These are phyloP conservation scores for Andrena dorsata DNA, from an alignment of 2,888 invertebrate genomes.

Conservation along the genomic window DNA sequence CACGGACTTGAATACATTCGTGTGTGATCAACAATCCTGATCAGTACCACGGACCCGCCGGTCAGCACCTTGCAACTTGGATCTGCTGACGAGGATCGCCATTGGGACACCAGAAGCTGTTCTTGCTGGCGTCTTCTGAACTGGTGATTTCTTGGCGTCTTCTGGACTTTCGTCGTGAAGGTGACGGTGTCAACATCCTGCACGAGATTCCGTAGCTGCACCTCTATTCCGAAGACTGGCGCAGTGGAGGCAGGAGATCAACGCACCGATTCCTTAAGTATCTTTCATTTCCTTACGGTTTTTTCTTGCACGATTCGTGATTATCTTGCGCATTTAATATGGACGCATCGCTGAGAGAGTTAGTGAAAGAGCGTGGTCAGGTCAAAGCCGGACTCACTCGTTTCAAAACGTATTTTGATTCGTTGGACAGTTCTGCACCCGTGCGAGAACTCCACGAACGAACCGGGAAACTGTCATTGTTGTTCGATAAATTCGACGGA, in stretches of 20 bases:
- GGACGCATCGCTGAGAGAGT: background rate
- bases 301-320: background rate
- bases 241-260: background rate
- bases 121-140: background rate
- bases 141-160: no score
- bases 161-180: background rate
- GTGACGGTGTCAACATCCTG: background rate
- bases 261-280: background rate
- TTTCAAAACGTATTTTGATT: background rate
- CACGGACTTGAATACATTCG: no score
- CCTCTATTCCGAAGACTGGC: background rate
- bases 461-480: background rate
- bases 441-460: background rate
- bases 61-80: constrained; percentile 3
- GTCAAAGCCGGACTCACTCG: background rate
- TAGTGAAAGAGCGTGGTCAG: background rate
- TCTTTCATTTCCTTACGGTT: background rate
- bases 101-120: background rate
- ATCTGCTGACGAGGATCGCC: background rate
- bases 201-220: background rate
- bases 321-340: background rate
- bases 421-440: background rate
- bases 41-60: background rate
- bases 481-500: background rate
- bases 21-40: background rate